Conservation (phyloP, 1,140 invertebrate species). For the Cepaea nemoralis region DNA sequence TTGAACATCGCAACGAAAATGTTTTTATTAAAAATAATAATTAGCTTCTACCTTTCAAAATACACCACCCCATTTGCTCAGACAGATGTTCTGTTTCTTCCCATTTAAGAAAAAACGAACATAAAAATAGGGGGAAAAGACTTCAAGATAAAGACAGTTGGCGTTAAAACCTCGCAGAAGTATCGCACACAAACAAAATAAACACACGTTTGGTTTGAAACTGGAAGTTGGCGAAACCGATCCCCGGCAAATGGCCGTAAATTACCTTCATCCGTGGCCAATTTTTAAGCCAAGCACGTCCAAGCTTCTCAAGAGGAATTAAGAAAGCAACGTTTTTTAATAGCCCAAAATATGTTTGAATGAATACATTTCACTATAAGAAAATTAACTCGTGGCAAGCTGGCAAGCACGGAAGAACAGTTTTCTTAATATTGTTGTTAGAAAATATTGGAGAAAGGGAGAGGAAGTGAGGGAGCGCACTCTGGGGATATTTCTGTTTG, state of each 20-base stretch:
- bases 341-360: neutral
- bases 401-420: neutral
- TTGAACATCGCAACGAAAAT: too few relatives aligned
- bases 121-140: too few relatives aligned
- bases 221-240: neutral
- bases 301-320: slow-evolving; percentile 2
- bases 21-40: too few relatives aligned
- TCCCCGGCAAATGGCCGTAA: slow-evolving; percentile 19
- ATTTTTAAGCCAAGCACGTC: neutral
- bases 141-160: neutral
- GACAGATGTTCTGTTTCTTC: neutral
- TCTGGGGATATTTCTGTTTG: too few relatives aligned
- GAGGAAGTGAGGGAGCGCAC: too few relatives aligned
- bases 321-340: neutral
- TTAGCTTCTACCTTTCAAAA: neutral
- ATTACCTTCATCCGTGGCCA: slow-evolving; percentile 1
- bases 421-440: neutral
- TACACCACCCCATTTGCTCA: neutral
- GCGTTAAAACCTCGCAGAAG: neutral
- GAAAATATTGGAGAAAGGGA: too few relatives aligned
- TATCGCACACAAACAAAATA: slow-evolving; percentile 27
- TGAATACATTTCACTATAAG: neutral
- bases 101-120: neutral
- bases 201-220: slow-evolving; percentile 14
- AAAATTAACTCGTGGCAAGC: slow-evolving; percentile 21